These are phyloP conservation scores for Chymomyza costata DNA, from an alignment of 1,140 invertebrate genomes.

Conservation along the genomic window DNA sequence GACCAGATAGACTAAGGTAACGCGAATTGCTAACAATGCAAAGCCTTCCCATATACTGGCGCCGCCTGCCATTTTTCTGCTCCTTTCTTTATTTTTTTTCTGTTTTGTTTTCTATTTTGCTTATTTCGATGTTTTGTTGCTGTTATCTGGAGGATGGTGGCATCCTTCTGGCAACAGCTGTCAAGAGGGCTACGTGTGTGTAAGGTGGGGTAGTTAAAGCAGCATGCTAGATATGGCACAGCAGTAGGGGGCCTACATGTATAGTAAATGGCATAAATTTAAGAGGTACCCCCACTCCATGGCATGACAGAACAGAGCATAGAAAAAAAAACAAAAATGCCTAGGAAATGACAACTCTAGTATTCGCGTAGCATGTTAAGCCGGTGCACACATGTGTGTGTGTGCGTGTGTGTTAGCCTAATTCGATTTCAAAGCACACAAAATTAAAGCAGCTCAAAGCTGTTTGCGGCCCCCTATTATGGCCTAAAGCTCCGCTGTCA, in stretches of 20 bases:
- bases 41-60: conserved; percentile 49
- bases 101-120: conserved; percentile 46
- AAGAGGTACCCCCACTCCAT: conserved; percentile 11
- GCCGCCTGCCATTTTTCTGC: conserved; percentile 29
- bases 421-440: conserved; percentile 67
- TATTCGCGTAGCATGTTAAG: background rate
- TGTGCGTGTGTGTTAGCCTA: conserved; percentile 36
- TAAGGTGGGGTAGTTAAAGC: conserved; percentile 14
- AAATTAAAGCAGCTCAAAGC: conserved; percentile 48
- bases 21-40: conserved; percentile 64
- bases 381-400: conserved; percentile 1
- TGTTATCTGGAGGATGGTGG: conserved; percentile 48
- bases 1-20: conserved; percentile 41
- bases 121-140: conserved; percentile 55
- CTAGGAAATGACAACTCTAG: conserved; percentile 35
- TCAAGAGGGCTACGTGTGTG: conserved; percentile 65
- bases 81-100: conserved; percentile 4
- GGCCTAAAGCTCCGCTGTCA: too few relatives aligned
- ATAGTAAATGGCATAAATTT: conserved; percentile 62
- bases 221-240: too few relatives aligned
- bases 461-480: too few relatives aligned
- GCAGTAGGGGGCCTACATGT: too few relatives aligned
- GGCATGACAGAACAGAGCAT: conserved; percentile 8
- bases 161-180: conserved; percentile 56
- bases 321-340: conserved; percentile 23